Base-by-base conservation (phyloP, 2,888 invertebrate genomes). In the Scrobipalpa costella region DNA sequence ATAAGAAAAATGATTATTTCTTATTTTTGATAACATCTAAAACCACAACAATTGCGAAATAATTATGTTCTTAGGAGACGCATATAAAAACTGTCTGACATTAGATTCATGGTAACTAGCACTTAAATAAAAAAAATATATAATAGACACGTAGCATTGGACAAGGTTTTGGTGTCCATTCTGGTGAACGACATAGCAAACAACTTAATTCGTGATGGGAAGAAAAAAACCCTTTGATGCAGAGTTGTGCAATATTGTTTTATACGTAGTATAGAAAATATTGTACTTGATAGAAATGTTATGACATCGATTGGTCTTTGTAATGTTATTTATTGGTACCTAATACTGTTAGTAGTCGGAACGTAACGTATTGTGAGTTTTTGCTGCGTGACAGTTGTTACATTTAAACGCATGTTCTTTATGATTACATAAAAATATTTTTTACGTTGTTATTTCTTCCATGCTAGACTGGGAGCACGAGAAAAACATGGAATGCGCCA, bases 171-270 rank as follows among this genome's bases (percentile, higher is more conserved):
- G 21, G 21, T 21, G 7, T 7, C 19, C 50, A 13, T 52, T 2
- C 50, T 27, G 21, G 19, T 21, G 11, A 52, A 50, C 3, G 9
- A 19, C 21, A 13, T 52, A 21, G 19, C 13, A n/a, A 8, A 38
- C 40, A 40, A 13, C 38, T 21, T 58, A 19, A n/a, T 13, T 60
- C 34, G 49, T 33, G 49, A 49, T 34, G 2, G 33, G 8, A 8
- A 15, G 17, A 49, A 60, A 60, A 60, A 60, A 49, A 9, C 19
- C 49, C 34, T 49, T 60, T 60, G 60, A 60, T 60, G 19, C 49
- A 49, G 60, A 15, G n/a, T 60, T 60, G 49, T 49, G 59, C 15
- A 59, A 59, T 59, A 60, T 33, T 58, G 17, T 40, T 40, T 13
- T 3, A 13, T 40, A n/a, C n/a, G n/a, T n/a, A n/a, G n/a, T n/a